These are phyloP conservation scores for Clivina fossor DNA, from an alignment of 2,888 invertebrate species.

Conservation along the genomic window DNA sequence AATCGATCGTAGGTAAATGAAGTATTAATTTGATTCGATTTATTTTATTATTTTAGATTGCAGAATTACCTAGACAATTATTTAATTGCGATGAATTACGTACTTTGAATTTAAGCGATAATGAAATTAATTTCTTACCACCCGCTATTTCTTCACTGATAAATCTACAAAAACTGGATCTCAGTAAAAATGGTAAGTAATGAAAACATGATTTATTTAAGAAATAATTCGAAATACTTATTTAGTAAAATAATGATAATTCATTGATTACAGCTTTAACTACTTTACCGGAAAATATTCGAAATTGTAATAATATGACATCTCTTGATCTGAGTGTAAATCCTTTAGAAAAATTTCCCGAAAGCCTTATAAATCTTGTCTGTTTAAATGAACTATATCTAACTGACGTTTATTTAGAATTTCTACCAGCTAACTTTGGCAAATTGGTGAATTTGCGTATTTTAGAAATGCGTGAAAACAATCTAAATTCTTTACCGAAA, in stretches of 20 bases:
- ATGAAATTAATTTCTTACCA: slow-evolving; percentile 84
- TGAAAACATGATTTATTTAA: too few relatives aligned
- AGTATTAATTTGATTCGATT: too few relatives aligned
- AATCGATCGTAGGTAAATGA: too few relatives aligned
- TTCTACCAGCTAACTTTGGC: slow-evolving; percentile 92
- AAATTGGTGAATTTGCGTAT: slow-evolving; percentile 80
- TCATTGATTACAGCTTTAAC: slow-evolving; percentile 70
- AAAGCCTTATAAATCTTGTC: slow-evolving; percentile 85
- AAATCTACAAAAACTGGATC: slow-evolving; percentile 77
- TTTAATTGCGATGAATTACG: slow-evolving; percentile 92
- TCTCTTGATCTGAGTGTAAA: slow-evolving; percentile 88
- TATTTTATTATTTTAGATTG: slow-evolving; percentile 67
- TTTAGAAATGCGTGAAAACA: slow-evolving; percentile 88
- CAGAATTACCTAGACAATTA: slow-evolving; percentile 79
- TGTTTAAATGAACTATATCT: slow-evolving; percentile 85
- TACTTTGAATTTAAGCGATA: slow-evolving; percentile 83
- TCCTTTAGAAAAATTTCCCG: slow-evolving; percentile 88
- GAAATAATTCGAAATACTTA: too few relatives aligned
- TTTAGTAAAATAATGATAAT: too few relatives aligned
- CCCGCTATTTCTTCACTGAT: slow-evolving; percentile 83
- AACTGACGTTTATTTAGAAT: slow-evolving; percentile 91
- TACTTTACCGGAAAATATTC: slow-evolving; percentile 84
- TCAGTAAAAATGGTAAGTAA: slow-evolving; percentile 77
- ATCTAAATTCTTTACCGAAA: slow-evolving; percentile 86
- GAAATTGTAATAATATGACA: slow-evolving; percentile 79